phyloP scores from a whole-genome alignment of 2,797 vertebrate species.

The Vultur gryphus region DNA sequence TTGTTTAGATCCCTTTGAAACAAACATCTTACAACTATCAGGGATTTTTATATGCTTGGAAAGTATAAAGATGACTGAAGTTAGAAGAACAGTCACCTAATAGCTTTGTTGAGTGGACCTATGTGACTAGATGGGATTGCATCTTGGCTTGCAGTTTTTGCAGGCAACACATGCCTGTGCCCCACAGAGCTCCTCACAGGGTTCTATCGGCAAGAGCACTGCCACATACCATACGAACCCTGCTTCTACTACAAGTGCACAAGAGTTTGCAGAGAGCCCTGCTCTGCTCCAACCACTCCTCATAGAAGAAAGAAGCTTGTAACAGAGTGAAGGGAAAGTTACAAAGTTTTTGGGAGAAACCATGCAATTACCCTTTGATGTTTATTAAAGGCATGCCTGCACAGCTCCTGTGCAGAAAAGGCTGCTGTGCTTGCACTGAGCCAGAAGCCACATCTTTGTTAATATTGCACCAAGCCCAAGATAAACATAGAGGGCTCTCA shows the following conservation, averaged over 20 bases:
- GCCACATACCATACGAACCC: fast-evolving
- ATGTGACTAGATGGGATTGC: fast-evolving
- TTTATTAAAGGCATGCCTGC: background rate
- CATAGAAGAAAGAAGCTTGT: background rate
- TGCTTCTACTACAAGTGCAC: background rate
- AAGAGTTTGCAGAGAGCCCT: background rate
- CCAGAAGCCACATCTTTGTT: background rate
- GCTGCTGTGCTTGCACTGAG: background rate
- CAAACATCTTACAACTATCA: fast-evolving
- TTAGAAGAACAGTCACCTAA: fast-evolving
- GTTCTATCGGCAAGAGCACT: fast-evolving
- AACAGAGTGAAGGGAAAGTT: no score
- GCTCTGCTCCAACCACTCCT: background rate
- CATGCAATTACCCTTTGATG: no score
- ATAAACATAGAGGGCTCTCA: background rate
- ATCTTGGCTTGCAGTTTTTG: background rate
- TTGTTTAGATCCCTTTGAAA: background rate
- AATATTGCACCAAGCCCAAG: background rate
- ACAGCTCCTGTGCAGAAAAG: no score
- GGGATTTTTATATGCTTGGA: no score
- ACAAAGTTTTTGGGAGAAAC: no score
- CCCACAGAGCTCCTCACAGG: fast-evolving
- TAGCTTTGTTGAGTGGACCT: fast-evolving
- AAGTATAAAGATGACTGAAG: no score
- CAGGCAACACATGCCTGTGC: fast-evolving